phyloP scores from a whole-genome alignment of 2,113 vertebrate genomes.

The Orthonyx spaldingii region DNA sequence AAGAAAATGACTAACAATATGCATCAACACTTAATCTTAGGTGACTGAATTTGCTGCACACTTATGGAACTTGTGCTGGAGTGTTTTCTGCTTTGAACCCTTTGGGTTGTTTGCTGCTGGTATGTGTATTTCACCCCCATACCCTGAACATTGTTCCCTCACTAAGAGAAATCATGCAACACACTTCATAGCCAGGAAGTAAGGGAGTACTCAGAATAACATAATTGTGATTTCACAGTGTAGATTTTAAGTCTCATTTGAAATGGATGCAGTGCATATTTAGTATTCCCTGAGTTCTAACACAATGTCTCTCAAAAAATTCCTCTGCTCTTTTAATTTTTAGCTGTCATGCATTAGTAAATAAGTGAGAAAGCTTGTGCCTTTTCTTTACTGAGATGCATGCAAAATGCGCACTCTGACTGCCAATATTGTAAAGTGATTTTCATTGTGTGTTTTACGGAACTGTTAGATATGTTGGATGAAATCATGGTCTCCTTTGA shows the following conservation, averaged over 20 bases:
- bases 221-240: neutral
- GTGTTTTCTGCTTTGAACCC: neutral
- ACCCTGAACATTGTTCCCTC: neutral
- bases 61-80: neutral
- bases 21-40: neutral
- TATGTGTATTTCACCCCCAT: neutral
- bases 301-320: neutral
- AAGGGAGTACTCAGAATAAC: neutral
- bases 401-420: constrained; percentile 10
- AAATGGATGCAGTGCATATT: neutral
- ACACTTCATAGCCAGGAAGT: neutral
- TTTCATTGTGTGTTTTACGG: constrained; percentile 58
- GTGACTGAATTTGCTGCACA: neutral
- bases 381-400: constrained; percentile 5
- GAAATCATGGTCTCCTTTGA: constrained; percentile 59
- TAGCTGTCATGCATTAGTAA: neutral
- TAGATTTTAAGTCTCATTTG: neutral
- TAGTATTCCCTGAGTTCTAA: neutral
- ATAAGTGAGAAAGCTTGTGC: neutral
- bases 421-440: constrained; percentile 45
- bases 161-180: neutral
- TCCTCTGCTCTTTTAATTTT: neutral
- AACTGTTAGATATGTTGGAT: constrained; percentile 46
- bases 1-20: neutral
- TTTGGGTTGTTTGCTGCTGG: neutral